phyloP scores from a whole-genome alignment of 2,797 vertebrate species.

The Galaxias olidus region DNA sequence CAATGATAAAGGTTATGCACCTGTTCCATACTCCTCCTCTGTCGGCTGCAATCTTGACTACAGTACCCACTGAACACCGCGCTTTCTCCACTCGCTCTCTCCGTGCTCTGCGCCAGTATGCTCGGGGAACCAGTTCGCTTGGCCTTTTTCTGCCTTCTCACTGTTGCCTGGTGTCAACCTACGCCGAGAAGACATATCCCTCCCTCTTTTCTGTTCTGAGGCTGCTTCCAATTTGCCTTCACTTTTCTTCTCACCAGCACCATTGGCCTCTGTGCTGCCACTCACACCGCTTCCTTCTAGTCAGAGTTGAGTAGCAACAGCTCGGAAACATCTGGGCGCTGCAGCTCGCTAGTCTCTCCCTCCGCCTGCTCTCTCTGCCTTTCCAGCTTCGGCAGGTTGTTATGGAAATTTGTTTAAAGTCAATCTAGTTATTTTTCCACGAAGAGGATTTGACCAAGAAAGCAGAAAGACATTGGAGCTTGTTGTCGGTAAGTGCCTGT shows the following conservation, averaged over 20 bases:
- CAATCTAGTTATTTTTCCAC: constrained; percentile 63
- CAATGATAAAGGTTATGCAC: constrained; percentile 36
- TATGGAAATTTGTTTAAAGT: constrained; percentile 83
- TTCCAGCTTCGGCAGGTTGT: constrained; percentile 74
- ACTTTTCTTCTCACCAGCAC: constrained; percentile 69
- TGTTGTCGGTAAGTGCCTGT: constrained; percentile 80
- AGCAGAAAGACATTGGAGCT: constrained; percentile 72
- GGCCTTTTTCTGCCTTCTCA: constrained; percentile 74
- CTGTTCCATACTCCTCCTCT: constrained; percentile 45
- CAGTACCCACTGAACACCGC: constrained; percentile 79
- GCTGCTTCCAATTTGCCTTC: constrained; percentile 78
- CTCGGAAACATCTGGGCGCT: constrained; percentile 94
- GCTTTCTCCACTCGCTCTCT: constrained; percentile 44
- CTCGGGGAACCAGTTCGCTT: constrained; percentile 80
- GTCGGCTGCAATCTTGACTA: constrained; percentile 61
- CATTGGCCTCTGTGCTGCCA: constrained; percentile 79
- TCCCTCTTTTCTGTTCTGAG: constrained; percentile 69
- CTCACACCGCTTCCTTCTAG: constrained; percentile 74
- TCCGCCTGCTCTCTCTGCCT: constrained; percentile 62
- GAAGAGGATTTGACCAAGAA: constrained; percentile 63
- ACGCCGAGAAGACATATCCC: constrained; percentile 77
- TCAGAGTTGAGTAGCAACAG: constrained; percentile 85
- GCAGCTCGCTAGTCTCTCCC: constrained; percentile 85
- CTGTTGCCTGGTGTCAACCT: constrained; percentile 82
- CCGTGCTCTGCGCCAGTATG: constrained; percentile 76